phyloP scores from a whole-genome alignment of 2,797 vertebrate species.

The Lycodopsis pacificus region DNA sequence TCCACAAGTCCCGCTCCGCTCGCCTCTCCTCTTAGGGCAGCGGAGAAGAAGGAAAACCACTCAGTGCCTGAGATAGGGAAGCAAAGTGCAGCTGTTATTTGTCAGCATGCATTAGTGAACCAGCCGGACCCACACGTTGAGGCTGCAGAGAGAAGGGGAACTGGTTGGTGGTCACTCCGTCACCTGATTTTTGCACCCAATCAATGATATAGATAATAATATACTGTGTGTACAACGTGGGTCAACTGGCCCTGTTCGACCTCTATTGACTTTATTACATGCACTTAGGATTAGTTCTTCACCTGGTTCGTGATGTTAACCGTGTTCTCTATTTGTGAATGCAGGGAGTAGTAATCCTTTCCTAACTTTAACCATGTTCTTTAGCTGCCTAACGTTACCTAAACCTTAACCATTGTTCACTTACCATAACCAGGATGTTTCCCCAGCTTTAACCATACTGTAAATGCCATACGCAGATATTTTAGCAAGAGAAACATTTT shows the following conservation, averaged over 20 bases:
- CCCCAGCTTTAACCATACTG: background rate
- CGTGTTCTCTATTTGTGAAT: background rate
- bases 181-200: slow-evolving; percentile 28
- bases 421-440: background rate
- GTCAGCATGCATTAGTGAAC: slow-evolving; percentile 72
- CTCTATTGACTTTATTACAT: background rate
- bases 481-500: no score
- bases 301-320: background rate
- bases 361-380: background rate
- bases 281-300: slow-evolving; percentile 5
- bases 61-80: slow-evolving; percentile 57
- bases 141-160: slow-evolving; percentile 45
- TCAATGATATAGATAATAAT: slow-evolving; percentile 21
- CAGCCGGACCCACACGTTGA: slow-evolving; percentile 26
- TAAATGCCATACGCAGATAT: background rate
- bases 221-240: background rate
- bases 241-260: slow-evolving; percentile 17
- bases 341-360: background rate
- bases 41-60: slow-evolving; percentile 65
- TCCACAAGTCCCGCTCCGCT: slow-evolving; percentile 47
- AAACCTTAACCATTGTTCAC: no score
- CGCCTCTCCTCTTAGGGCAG: slow-evolving; percentile 45
- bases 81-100: slow-evolving; percentile 74
- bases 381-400: no score
- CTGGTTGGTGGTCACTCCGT: slow-evolving; percentile 38